Evolutionary conservation across 1,140 invertebrate species (phyloP).

Genomic region (Anoplophora glabripennis): DNA sequence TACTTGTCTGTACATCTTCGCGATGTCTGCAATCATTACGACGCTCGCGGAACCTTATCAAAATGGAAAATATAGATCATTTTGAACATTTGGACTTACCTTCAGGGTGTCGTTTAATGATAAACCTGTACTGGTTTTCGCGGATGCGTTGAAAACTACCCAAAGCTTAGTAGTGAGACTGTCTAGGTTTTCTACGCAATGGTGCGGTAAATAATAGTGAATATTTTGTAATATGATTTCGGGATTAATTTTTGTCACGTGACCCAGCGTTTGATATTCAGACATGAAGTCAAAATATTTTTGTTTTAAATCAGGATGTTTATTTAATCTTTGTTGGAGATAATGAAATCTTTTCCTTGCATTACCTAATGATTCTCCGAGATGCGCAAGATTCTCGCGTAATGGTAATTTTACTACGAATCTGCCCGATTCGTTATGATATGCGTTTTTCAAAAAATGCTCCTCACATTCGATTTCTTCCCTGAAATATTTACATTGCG

Average conservation of each 20-base stretch:
- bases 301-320: constrained; percentile 12
- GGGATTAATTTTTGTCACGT: constrained; percentile 22
- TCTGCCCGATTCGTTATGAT: not conserved
- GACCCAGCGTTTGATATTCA: constrained; percentile 41
- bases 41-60: constrained; percentile 39
- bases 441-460: not conserved
- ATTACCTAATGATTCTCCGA: not conserved
- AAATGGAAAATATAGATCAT: constrained; percentile 34
- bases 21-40: constrained; percentile 43
- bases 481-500: not conserved
- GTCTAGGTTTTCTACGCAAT: constrained; percentile 27
- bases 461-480: constrained; percentile 11
- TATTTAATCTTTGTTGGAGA: constrained; percentile 27
- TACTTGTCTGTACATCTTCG: constrained; percentile 52
- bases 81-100: constrained; percentile 44
- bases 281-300: constrained; percentile 26
- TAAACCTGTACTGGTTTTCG: constrained; percentile 27
- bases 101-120: constrained; percentile 36
- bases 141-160: constrained; percentile 47
- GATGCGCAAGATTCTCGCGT: not conserved
- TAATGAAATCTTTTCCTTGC: constrained; percentile 18
- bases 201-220: constrained; percentile 33
- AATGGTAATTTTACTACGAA: constrained; percentile 12
- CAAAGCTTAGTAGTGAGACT: constrained; percentile 29
- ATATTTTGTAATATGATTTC: not conserved